These are phyloP conservation scores for Scolanthus callimorphus DNA, from an alignment of 92 coral and sea anemone genomes.

Conservation along the genomic window DNA sequence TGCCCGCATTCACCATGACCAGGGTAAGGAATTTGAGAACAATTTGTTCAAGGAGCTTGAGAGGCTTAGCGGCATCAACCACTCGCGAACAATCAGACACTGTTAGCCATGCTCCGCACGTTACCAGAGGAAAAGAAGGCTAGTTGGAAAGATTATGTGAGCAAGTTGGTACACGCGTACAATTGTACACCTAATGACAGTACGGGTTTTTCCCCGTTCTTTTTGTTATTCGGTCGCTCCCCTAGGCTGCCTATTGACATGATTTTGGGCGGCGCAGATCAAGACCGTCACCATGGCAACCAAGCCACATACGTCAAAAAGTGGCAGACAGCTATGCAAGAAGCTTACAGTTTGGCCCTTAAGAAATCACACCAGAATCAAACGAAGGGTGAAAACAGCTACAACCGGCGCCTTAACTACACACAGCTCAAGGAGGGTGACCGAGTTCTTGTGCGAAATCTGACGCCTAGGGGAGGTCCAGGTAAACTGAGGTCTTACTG, in stretches of 20 bases:
- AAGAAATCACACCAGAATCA: background rate
- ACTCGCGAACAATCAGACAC: slow-evolving; percentile 6
- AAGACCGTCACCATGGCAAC: background rate
- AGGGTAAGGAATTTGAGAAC: slow-evolving; percentile 25
- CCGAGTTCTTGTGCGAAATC: too few species aligned
- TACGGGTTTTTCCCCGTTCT: background rate
- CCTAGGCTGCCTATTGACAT: background rate
- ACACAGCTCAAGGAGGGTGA: background rate
- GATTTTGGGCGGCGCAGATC: background rate
- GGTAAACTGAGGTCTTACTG: background rate
- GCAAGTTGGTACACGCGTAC: background rate
- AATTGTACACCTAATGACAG: background rate
- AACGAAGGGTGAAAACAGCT: background rate
- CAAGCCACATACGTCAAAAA: background rate
- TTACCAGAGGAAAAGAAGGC: background rate
- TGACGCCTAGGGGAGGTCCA: background rate
- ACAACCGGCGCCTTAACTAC: background rate
- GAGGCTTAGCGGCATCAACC: slow-evolving; percentile 19
- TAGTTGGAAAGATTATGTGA: background rate
- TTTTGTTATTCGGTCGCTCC: background rate
- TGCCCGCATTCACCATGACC: slow-evolving; percentile 19
- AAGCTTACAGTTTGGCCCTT: background rate
- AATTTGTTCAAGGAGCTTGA: slow-evolving; percentile 12
- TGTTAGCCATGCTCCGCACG: background rate
- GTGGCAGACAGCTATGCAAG: background rate